These are phyloP conservation scores for Steinernema feltiae DNA, from an alignment of 1,140 invertebrate genomes.

Conservation along the genomic window DNA sequence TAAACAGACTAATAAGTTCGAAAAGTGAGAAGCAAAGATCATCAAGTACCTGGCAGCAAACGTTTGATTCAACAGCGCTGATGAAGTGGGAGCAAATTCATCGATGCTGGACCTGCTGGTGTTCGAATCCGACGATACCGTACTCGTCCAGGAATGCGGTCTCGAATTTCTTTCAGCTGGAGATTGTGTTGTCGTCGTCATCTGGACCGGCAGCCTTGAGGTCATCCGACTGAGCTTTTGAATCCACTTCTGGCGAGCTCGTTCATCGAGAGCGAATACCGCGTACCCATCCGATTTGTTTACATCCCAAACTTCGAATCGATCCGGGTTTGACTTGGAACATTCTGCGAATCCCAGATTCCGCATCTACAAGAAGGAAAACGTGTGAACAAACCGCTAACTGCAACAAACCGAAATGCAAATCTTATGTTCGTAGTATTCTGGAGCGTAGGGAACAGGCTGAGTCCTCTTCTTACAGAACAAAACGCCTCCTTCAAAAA, in stretches of 20 bases:
- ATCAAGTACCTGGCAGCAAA: not conserved
- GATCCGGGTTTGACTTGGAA: slow-evolving; percentile 31
- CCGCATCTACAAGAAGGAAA: slow-evolving; percentile 39
- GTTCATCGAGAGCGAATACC: slow-evolving; percentile 44
- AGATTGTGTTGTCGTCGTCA: not conserved
- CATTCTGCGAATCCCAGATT: slow-evolving; percentile 47
- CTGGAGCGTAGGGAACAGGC: slow-evolving; percentile 40
- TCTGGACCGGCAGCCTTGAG: not conserved
- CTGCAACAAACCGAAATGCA: slow-evolving; percentile 52
- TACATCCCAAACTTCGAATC: slow-evolving; percentile 56
- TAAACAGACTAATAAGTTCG: not conserved
- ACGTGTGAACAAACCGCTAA: too few relatives aligned
- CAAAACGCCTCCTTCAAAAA: slow-evolving; percentile 55
- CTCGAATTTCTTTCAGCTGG: not conserved
- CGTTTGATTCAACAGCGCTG: not conserved
- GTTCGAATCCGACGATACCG: not conserved
- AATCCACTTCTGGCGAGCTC: slow-evolving; percentile 48
- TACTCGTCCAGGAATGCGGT: not conserved
- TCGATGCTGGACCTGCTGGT: slow-evolving; percentile 2
- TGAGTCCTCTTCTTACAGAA: slow-evolving; percentile 56
- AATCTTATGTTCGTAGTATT: slow-evolving; percentile 57
- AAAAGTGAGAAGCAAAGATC: not conserved
- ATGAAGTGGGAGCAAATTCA: not conserved
- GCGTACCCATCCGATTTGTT: slow-evolving; percentile 51
- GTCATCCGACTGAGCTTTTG: slow-evolving; percentile 15